Evolutionary conservation across 2,113 vertebrate genomes (phyloP).

Genomic region (Thermophis baileyi): DNA sequence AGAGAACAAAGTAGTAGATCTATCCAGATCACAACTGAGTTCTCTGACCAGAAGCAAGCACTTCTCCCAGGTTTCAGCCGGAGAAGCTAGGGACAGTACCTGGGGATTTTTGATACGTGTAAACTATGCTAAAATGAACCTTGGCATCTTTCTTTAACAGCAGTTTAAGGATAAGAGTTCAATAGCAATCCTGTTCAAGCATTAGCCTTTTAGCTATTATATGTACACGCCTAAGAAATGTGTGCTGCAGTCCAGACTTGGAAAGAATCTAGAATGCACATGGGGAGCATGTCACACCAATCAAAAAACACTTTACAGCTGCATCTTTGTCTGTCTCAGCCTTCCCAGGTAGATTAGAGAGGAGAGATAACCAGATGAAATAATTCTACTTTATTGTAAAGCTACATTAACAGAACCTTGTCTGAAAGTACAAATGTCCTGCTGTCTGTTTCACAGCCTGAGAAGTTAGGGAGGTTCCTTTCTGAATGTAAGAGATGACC

Average conservation of each 20-base stretch:
- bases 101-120: background rate
- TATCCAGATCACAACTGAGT: background rate
- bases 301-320: background rate
- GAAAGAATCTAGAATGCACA: background rate
- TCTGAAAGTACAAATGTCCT: background rate
- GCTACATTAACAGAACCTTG: background rate
- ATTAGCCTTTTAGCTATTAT: background rate
- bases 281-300: background rate
- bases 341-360: background rate
- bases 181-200: background rate
- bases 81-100: background rate
- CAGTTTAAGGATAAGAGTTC: background rate
- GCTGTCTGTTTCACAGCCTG: background rate
- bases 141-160: background rate
- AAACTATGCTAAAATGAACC: background rate
- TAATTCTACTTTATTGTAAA: background rate
- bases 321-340: background rate
- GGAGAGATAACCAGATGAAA: background rate
- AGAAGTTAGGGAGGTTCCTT: background rate
- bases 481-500: background rate
- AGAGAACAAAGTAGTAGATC: background rate
- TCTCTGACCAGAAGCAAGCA: background rate
- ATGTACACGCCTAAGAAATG: background rate
- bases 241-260: background rate
- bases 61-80: background rate